Evolutionary conservation across 2,113 vertebrate species (phyloP), one percentile per base, ranked within the genome.

Genomic region (Chloebia gouldiae): DNA sequence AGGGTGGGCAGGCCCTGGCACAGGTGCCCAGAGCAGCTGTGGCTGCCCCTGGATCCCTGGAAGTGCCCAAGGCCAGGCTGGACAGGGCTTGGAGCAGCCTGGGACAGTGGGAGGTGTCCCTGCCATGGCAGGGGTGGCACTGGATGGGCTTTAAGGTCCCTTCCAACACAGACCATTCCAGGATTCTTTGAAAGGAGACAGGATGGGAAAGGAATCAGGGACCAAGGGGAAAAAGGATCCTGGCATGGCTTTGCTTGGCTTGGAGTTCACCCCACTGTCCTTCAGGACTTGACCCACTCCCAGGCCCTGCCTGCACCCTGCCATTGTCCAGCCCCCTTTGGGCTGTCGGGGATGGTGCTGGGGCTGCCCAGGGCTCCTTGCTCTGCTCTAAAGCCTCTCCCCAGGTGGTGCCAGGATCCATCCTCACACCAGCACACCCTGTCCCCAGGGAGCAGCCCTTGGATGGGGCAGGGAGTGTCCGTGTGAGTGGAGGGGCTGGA

Each of bases 231-330:
- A 23, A 27, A 59, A 50, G 44, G 57, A 21, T 79, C 6, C 0
- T 9, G 30, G 45, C 2, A 1, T 31, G 18, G 40, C 27, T 85
- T 71, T 71, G 33, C 27, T 45, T 3, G 2, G 7, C 6, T 51
- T 47, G 47, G 31, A 30, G 19, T 20, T 61, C 3, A 0, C 27
- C 40, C 21, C 15, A 3, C 12, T 51, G 44, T 31, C 25, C 49
- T 81, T 35, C 13, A 30, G 69, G 37, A 11, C 66, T 31, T 0
- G 1, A 24, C 30, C 21, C 13, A 2, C 23, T 73, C 18, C 21
- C 15, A 24, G 5, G 0, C 63, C 40, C 8, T 9, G 37, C 7
- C 42, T 13, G 25, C 0, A 1, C 13, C 59, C 51, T 64, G 25
- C 5, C 6, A 1, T 2, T 15, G 20, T 8, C 53, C 45, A 50